These are phyloP conservation scores for Pelosia muscerda DNA, from an alignment of 2,888 invertebrate genomes.

Conservation along the genomic window DNA sequence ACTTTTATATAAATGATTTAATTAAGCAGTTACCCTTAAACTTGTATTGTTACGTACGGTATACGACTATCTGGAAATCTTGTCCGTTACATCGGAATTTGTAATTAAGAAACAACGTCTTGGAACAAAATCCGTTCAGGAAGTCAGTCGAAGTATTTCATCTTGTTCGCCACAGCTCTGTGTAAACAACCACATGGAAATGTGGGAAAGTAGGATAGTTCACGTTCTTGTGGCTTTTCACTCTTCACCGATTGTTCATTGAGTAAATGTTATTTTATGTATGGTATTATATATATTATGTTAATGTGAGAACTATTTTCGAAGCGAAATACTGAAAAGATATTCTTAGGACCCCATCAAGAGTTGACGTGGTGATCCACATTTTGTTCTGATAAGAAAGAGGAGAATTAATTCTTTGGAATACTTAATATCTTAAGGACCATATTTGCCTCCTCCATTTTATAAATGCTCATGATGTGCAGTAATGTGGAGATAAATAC, in stretches of 20 bases:
- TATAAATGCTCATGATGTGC: not conserved
- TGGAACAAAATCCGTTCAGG: slow-evolving; percentile 73
- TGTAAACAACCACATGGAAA: slow-evolving; percentile 46
- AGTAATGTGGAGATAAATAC: too few relatives aligned
- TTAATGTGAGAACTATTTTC: not conserved
- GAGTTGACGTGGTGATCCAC: not conserved
- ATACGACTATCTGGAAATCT: slow-evolving; percentile 57
- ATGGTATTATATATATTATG: slow-evolving; percentile 8
- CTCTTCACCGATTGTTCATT: slow-evolving; percentile 47
- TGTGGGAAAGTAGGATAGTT: slow-evolving; percentile 60
- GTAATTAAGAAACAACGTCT: slow-evolving; percentile 79
- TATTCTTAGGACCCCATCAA: not conserved
- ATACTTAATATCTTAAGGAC: not conserved
- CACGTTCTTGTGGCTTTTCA: slow-evolving; percentile 49
- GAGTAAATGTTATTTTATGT: slow-evolving; percentile 27
- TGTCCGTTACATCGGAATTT: slow-evolving; percentile 73
- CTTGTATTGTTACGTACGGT: slow-evolving; percentile 60
- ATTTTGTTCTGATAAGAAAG: not conserved
- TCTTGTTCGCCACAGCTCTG: slow-evolving; percentile 59
- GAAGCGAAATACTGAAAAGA: not conserved
- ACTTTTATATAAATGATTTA: slow-evolving; percentile 75
- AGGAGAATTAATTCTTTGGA: not conserved
- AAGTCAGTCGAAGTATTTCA: slow-evolving; percentile 68
- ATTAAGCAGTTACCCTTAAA: slow-evolving; percentile 71
- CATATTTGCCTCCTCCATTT: not conserved